These are phyloP conservation scores for Luffia ferchaultella DNA, from an alignment of 2,888 invertebrate genomes.

Conservation along the genomic window DNA sequence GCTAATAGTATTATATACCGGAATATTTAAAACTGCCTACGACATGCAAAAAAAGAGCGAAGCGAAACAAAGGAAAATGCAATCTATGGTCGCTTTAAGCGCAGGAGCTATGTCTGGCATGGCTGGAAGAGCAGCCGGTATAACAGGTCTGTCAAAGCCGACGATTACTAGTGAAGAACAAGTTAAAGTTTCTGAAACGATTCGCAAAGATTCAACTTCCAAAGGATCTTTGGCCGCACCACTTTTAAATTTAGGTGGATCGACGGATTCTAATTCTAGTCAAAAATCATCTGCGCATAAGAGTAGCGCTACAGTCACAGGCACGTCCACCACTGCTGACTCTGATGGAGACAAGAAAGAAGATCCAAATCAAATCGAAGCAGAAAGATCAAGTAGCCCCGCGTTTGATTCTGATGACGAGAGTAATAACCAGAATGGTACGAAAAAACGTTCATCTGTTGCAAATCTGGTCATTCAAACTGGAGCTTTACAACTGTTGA, in stretches of 20 bases:
- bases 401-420: conserved; percentile 97
- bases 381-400: conserved; percentile 88
- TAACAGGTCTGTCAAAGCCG: conserved; percentile 83
- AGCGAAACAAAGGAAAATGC: conserved; percentile 95
- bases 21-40: conserved; percentile 96
- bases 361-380: conserved; percentile 53
- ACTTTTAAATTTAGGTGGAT: conserved; percentile 44
- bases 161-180: conserved; percentile 77
- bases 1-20: conserved; percentile 93
- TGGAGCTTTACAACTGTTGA: conserved; percentile 60
- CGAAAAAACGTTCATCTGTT: conserved; percentile 71
- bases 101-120: conserved; percentile 91
- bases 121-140: conserved; percentile 88
- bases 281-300: conserved; percentile 68
- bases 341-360: conserved; percentile 55
- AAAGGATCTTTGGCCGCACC: conserved; percentile 49
- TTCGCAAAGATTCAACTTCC: conserved; percentile 44
- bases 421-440: conserved; percentile 69
- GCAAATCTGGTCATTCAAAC: conserved; percentile 76
- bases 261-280: conserved; percentile 68
- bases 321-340: conserved; percentile 62
- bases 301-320: conserved; percentile 65
- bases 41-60: conserved; percentile 98
- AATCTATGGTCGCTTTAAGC: conserved; percentile 90
- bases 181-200: conserved; percentile 56